Base-by-base conservation (phyloP, 2,797 vertebrate genomes). In the Calcarius lapponicus region DNA sequence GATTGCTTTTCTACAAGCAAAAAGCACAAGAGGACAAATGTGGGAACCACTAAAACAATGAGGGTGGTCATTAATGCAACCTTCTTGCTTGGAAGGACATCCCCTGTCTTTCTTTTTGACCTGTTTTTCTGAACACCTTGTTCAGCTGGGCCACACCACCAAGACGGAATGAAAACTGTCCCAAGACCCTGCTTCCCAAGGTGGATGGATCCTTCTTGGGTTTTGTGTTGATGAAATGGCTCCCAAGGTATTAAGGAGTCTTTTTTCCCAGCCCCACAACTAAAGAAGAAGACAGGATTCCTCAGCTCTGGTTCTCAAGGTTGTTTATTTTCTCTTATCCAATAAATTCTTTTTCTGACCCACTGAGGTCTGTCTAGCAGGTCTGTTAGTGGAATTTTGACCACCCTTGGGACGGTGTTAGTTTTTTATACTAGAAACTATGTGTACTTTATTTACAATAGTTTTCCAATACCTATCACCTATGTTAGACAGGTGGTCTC, bases 371-470 rank as follows among this genome's bases (percentile, higher is more conserved):
- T n/a, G 13, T 56, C 20, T n/a, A 31, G 6, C 53, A n/a, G 20
- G 20, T 56, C 6, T 9, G 13, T n/a, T 56, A 20, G 2, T n/a
- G 53, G 32, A 20, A 56, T 32, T n/a, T 32, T 56, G 32, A 22
- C 20, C 1, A 2, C 20, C 31, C 32, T n/a, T 4, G 1, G 32
- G 20, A 13, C 4, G 1, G 32, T 22, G 32, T n/a, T 56, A 22
- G 20, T 22, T 56, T 54, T 56, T n/a, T n/a, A n/a, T 56, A n/a
- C 20, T 21, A 56, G 7, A 56, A 56, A 10, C 32, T 56, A n/a
- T 2, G 1, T 56, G 53, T 56, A n/a, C 20, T 56, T 56, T n/a
- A 56, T 56, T n/a, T n/a, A 56, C 53, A 56, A 56, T n/a, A 56
- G 22, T n/a, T 56, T 54, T 56, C 31, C 53, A 56, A 56, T 21